Conservation (phyloP, 2,113 vertebrate species). For the Phrynocephalus versicolor region DNA sequence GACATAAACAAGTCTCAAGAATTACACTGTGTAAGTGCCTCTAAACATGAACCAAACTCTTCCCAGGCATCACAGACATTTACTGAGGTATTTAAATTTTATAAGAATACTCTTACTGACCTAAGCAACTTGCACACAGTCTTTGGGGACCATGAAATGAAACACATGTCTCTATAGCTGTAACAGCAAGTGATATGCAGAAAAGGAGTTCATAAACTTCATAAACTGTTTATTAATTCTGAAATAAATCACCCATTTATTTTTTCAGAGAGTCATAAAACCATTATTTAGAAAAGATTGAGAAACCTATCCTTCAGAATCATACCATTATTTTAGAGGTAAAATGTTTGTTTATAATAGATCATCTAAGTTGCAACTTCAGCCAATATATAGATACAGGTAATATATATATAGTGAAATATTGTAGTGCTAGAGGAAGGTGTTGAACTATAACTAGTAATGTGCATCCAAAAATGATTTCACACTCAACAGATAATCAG, state of each 20-base stretch:
- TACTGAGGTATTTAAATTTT: neutral
- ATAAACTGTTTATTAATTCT: slow-evolving; percentile 17
- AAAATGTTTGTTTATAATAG: neutral
- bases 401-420: too few relatives aligned
- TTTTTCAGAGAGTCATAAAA: slow-evolving; percentile 13
- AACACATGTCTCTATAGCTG: neutral
- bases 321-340: neutral
- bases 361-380: neutral
- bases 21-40: neutral
- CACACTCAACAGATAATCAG: too few relatives aligned
- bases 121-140: neutral
- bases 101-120: neutral
- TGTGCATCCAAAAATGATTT: too few relatives aligned
- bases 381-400: too few relatives aligned
- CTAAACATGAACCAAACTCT: neutral
- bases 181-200: slow-evolving; percentile 28
- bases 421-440: too few relatives aligned
- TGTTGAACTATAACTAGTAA: too few relatives aligned
- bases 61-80: neutral
- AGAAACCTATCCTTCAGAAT: neutral
- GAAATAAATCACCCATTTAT: slow-evolving; percentile 17
- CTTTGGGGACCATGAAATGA: slow-evolving; percentile 7
- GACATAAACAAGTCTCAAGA: neutral
- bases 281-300: neutral
- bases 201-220: slow-evolving; percentile 23